Base-by-base conservation (phyloP, 2,113 vertebrate species). In the Triplophysa siluroides region DNA sequence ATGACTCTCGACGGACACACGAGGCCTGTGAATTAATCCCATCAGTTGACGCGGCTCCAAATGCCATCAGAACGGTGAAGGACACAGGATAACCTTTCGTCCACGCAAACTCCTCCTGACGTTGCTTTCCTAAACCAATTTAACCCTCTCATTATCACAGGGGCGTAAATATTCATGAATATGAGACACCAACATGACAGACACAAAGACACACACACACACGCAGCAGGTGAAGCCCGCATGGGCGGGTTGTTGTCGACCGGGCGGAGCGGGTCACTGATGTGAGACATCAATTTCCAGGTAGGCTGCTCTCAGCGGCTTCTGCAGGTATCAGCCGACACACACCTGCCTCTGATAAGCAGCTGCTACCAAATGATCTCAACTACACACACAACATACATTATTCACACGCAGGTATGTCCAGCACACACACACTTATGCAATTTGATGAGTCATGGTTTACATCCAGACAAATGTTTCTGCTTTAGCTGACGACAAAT, bases 281-380 rank as follows among this genome's bases (percentile, higher is more conserved):
- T 91, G 92, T 93, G 93, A 93, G 92, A 93, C 92, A 91, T 91
- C 91, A 93, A 94, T 93, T 94, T 94, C 92, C 90, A 93, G 93
- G 92, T 93, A 92, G 92, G 91, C 91, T 93, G 93, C 93, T 92
- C 91, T 89, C 91, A 78, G 88, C 88, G 88, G 87, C 91, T 91
- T 88, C 85, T 87, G 89, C 91, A 92, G 91, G 92, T 92, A 94
- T 94, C 93, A 92, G 91, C 89, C 79, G 83, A 90, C 88, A 91
- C 92, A 91, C 92, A 94, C 92, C 92, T 92, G 91, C 84, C 83
- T 87, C 87, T 86, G 93, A 93, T 93, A 93, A 94, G 88, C 91
- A 91, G 92, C 90, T 92, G 92, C 85, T 84, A 86, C 86, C 91
- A 82, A 88, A 90, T 91, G 92, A 92, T 92, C 92, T 86, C 78